phyloP scores from a whole-genome alignment of 2,888 invertebrate species.

The Troilus luridus region DNA sequence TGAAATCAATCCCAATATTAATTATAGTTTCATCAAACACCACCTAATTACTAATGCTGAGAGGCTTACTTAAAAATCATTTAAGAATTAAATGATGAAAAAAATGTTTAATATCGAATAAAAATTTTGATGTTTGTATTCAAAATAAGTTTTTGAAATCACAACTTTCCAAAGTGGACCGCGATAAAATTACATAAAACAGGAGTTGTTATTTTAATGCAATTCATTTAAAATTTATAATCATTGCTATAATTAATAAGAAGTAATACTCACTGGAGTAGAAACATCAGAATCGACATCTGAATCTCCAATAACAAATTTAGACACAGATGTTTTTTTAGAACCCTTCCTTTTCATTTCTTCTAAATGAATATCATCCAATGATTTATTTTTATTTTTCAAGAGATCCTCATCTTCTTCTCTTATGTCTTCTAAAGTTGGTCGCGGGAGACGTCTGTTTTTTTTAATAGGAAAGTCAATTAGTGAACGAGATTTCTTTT shows the following conservation, averaged over 20 bases:
- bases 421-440: conserved; percentile 48
- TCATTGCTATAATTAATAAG: not conserved
- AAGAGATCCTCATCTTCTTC: conserved; percentile 47
- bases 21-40: no score
- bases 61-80: no score
- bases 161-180: not conserved
- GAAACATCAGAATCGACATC: conserved; percentile 34
- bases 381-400: conserved; percentile 39
- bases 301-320: conserved; percentile 40
- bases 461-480: conserved; percentile 52
- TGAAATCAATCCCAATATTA: not conserved
- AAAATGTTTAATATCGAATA: no score
- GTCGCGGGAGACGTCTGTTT: conserved; percentile 48
- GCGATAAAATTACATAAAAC: not conserved
- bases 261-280: conserved; percentile 35
- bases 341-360: conserved; percentile 28
- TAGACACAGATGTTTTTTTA: conserved; percentile 6
- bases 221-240: not conserved
- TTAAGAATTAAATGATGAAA: no score
- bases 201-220: not conserved
- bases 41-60: no score
- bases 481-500: conserved; percentile 51
- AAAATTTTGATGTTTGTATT: no score
- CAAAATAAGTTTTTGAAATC: not conserved
- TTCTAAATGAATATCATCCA: conserved; percentile 46